Conservation (phyloP, 1,140 invertebrate species). For the Panonychus citri region DNA sequence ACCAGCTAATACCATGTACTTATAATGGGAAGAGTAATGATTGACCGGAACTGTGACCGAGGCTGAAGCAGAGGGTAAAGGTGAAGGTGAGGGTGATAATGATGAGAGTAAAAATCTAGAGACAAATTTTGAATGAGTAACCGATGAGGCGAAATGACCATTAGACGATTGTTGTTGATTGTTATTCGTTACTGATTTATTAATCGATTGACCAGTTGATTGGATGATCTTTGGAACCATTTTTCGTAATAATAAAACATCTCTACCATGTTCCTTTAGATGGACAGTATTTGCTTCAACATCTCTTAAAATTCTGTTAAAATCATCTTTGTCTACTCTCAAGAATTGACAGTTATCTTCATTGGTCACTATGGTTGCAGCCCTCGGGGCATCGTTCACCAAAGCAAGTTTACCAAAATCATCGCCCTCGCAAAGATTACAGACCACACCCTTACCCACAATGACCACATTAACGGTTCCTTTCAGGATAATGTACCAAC, state of each 20-base stretch:
- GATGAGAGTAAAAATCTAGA: no score
- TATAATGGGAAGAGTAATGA: slow-evolving; percentile 23
- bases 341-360: slow-evolving; percentile 67
- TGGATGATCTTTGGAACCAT: slow-evolving; percentile 11
- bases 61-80: no score
- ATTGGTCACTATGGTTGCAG: slow-evolving; percentile 54
- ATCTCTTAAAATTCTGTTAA: slow-evolving; percentile 55
- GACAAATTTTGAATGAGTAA: no score
- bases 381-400: slow-evolving; percentile 62
- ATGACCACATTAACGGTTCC: slow-evolving; percentile 67
- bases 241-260: slow-evolving; percentile 30
- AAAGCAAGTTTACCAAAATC: slow-evolving; percentile 70
- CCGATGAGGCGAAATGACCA: not conserved
- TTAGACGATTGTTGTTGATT: not conserved
- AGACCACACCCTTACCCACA: slow-evolving; percentile 60
- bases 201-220: no score
- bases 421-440: slow-evolving; percentile 56
- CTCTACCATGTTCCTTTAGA: slow-evolving; percentile 59
- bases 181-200: not conserved
- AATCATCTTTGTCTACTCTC: slow-evolving; percentile 64
- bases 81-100: not conserved
- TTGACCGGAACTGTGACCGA: no score
- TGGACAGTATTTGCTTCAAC: slow-evolving; percentile 68
- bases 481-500: slow-evolving; percentile 63
- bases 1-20: slow-evolving; percentile 69